A percentile compares a stretch with the other conserved stretches of the same genome.
Conservation (phyloP, 2,888 invertebrate genomes). For the Drosophila phalerata region DNA sequence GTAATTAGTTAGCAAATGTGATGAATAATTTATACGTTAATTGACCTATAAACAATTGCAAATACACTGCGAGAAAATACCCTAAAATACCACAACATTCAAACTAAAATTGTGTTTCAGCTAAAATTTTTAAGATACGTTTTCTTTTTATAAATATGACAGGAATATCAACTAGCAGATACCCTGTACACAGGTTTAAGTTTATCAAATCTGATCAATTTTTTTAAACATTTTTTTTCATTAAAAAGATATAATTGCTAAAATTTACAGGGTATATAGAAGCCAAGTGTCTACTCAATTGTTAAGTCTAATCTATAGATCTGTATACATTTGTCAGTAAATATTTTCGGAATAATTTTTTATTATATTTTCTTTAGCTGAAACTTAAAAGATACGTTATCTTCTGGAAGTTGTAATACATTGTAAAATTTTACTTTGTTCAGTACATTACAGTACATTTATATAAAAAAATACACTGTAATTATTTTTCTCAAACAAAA, state of each 20-base stretch:
- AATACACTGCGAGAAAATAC: constrained; percentile 42
- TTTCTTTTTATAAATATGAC: neutral
- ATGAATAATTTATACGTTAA: constrained; percentile 74
- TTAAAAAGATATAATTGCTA: no score
- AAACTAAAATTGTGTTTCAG: neutral
- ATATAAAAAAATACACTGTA: no score
- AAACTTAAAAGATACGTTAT: no score
- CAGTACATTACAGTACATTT: no score
- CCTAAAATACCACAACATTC: neutral
- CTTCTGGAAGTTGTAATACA: no score
- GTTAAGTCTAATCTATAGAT: no score
- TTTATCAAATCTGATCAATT: no score
- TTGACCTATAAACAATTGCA: constrained; percentile 62
- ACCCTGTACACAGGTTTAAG: neutral
- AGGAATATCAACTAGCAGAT: neutral
- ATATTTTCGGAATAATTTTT: neutral
- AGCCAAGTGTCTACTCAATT: neutral
- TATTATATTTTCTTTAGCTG: no score
- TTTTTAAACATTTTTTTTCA: no score
- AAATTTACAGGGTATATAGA: neutral
- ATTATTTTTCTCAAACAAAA: no score
- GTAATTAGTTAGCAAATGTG: constrained; percentile 68
- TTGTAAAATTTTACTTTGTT: no score
- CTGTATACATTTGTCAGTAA: neutral
- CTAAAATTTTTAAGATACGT: neutral